Evolutionary conservation across 1,140 invertebrate genomes (phyloP).

Genomic region (Oncopodura yosiiana): DNA sequence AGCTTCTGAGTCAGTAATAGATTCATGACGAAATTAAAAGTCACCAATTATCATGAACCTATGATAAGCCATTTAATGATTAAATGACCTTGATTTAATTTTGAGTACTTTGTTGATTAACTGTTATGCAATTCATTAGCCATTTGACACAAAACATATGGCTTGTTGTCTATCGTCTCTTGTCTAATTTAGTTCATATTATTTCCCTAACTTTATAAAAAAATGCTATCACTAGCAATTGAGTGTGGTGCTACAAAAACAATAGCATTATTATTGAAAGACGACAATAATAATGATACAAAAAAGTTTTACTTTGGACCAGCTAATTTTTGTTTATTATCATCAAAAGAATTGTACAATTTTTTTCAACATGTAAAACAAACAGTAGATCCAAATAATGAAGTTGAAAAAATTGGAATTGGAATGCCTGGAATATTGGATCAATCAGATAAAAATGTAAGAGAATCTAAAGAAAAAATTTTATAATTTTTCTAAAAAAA

Average conservation of each 20-base stretch:
- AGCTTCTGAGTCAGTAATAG: no score
- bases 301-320: constrained; percentile 9
- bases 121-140: no score
- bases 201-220: no score
- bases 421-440: constrained; percentile 25
- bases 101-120: no score
- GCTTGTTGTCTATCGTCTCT: no score
- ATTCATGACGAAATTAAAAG: no score
- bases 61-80: no score
- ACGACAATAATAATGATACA: constrained; percentile 1
- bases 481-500: not conserved
- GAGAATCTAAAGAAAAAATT: not conserved
- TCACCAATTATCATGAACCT: no score
- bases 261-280: constrained; percentile 3
- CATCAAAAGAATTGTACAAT: not conserved
- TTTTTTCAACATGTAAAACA: constrained; percentile 10
- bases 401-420: not conserved
- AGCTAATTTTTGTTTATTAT: constrained; percentile 15
- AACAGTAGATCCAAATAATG: not conserved
- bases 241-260: constrained; percentile 24
- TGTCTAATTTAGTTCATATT: no score
- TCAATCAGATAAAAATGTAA: constrained; percentile 13
- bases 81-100: no score
- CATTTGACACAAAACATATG: no score
- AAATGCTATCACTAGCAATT: constrained; percentile 13